These are phyloP conservation scores for Ataeniobius toweri DNA, from an alignment of 2,797 vertebrate genomes.

Conservation along the genomic window DNA sequence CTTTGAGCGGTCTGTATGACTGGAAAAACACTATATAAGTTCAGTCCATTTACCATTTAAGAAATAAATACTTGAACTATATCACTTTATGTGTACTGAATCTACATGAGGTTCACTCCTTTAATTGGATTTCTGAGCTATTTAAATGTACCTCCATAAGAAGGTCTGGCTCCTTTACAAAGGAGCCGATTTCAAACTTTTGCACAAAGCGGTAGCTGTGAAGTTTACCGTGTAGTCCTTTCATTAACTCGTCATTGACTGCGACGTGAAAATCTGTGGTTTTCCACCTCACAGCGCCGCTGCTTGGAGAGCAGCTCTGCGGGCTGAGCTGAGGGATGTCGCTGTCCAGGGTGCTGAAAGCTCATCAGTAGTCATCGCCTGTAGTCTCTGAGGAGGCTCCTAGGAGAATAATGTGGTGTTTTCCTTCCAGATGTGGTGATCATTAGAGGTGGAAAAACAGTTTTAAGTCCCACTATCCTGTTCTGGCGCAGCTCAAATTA, in stretches of 20 bases:
- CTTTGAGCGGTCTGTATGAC: too few species aligned
- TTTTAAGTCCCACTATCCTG: neutral
- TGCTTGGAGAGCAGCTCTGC: neutral
- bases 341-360: slow-evolving; percentile 68
- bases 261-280: neutral
- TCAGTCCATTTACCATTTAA: too few species aligned
- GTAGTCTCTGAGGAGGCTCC: neutral
- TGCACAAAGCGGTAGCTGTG: neutral
- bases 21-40: too few species aligned
- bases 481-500: neutral
- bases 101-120: too few species aligned
- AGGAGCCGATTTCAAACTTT: neutral
- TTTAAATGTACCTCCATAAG: too few species aligned
- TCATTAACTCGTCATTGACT: neutral
- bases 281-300: neutral
- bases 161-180: too few species aligned
- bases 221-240: neutral
- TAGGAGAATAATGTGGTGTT: neutral
- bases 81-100: too few species aligned
- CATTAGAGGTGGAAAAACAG: slow-evolving; percentile 1
- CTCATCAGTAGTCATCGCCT: neutral
- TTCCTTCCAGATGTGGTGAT: slow-evolving; percentile 4
- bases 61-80: too few species aligned
- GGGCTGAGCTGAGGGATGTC: neutral
- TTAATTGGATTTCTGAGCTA: too few species aligned